Evolutionary conservation across 2,888 invertebrate species (phyloP), one percentile per base, ranked within the genome.

Genomic region (Hypena proboscidalis): DNA sequence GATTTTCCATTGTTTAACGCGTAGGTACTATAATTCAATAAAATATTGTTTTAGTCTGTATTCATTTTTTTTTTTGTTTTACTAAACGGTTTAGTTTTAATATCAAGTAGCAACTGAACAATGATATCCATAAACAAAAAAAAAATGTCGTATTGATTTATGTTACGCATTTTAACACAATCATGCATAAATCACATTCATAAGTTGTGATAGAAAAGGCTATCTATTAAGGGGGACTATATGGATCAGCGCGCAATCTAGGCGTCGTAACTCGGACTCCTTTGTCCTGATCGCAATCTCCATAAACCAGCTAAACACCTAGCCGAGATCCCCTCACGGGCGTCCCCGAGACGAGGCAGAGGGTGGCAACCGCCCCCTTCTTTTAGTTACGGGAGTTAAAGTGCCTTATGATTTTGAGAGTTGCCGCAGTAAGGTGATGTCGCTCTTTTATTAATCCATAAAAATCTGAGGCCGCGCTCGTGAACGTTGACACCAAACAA

Each of bases 291-390:
- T 86, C 80, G 86, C 86, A 88, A 89, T 89, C 89, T 89, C 85
- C 87, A 87, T 89, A 89, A 88, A 87, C 83, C 87, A 83, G 86
- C 85, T 86, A 87, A 88, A 88, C 87, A 87, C 85, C 88, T 86
- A 77, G 79, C 81, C 77, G 81, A 80, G 85, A 79, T 80, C 80
- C 72, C 77, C 80, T 75, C 77, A 69, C 78, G 72, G 37, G 52
- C 58, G 51, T 47, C 59, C n/a, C 48, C 56, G 62, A 65, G 65
- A 58, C 65, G 67, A 63, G 63, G 60, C 41, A 27, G 52, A 54
- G 49, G 54, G 48, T 45, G 42, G 53, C 60, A 54, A 22, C 61
- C 33, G 4, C 63, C 70, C 65, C 58, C 63, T 46, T 47, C 74
- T 67, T 70, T 71, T 75, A 74, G 77, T 78, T 78, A 73, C 74